Evolutionary conservation across 2,888 invertebrate species (phyloP).

Genomic region (Ectobius pallidus): DNA sequence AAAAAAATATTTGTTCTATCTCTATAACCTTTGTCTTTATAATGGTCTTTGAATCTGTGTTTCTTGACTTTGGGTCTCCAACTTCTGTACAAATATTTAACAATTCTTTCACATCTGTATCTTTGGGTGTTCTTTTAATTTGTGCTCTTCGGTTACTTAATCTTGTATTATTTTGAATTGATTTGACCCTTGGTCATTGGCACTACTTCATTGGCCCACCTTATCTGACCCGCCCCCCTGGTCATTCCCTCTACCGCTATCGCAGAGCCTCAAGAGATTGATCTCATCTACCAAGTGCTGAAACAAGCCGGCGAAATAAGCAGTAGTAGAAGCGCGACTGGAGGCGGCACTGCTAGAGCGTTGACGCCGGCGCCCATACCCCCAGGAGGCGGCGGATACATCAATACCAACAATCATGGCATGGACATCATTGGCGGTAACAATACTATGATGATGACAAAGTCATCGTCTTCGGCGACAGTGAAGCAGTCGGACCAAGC

Average conservation of each 20-base stretch:
- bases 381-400: too few species aligned
- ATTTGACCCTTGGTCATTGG: background rate
- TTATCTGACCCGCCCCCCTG: background rate
- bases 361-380: constrained; percentile 38
- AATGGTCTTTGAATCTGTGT: background rate
- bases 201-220: background rate
- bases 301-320: constrained; percentile 90
- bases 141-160: background rate
- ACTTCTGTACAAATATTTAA: background rate
- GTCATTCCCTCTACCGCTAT: background rate
- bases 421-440: constrained; percentile 51
- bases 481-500: constrained; percentile 46
- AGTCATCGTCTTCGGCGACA: background rate
- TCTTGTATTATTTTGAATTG: constrained; percentile 14
- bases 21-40: background rate
- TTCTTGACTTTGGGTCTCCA: background rate
- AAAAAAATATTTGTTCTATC: too few species aligned
- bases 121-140: too few species aligned
- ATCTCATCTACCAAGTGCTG: constrained; percentile 93
- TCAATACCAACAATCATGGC: constrained; percentile 52
- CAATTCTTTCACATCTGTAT: too few species aligned
- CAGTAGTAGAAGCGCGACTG: constrained; percentile 45
- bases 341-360: constrained; percentile 48
- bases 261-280: constrained; percentile 63
- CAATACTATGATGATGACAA: background rate